Conservation (phyloP, 2,113 vertebrate species). For the Leuciscus idus region DNA sequence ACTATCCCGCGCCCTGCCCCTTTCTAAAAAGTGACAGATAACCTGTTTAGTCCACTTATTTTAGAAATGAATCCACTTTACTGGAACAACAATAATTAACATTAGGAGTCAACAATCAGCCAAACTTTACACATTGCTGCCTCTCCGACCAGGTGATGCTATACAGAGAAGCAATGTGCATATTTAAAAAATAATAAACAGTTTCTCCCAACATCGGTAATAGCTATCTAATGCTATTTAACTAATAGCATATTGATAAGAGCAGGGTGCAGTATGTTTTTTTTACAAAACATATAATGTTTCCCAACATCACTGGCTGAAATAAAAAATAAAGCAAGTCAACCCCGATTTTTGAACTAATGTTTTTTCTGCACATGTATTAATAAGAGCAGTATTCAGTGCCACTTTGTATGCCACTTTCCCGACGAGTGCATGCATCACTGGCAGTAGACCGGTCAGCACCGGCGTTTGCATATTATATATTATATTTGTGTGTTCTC, state of each 20-base stretch:
- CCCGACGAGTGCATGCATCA: neutral
- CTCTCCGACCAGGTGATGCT: too few species aligned
- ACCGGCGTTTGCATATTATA: neutral
- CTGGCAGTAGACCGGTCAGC: neutral
- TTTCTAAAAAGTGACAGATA: too few species aligned
- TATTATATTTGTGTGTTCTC: conserved; percentile 1
- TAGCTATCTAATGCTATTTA: neutral
- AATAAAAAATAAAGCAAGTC: neutral
- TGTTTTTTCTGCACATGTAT: neutral
- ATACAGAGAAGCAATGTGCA: neutral
- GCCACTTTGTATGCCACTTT: neutral
- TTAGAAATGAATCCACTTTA: too few species aligned
- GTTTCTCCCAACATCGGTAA: neutral
- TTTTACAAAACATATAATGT: neutral
- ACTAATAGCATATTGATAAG: neutral
- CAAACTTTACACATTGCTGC: too few species aligned
- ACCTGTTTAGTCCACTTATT: too few species aligned
- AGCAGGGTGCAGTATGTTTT: neutral
- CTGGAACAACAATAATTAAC: too few species aligned
- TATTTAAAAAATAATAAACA: neutral
- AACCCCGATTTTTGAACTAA: neutral
- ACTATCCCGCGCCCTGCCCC: too few species aligned
- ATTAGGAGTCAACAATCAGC: too few species aligned
- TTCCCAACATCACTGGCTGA: neutral
- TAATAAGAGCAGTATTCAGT: neutral